phyloP scores from a whole-genome alignment of 2,113 vertebrate genomes.

The Chauna torquata region DNA sequence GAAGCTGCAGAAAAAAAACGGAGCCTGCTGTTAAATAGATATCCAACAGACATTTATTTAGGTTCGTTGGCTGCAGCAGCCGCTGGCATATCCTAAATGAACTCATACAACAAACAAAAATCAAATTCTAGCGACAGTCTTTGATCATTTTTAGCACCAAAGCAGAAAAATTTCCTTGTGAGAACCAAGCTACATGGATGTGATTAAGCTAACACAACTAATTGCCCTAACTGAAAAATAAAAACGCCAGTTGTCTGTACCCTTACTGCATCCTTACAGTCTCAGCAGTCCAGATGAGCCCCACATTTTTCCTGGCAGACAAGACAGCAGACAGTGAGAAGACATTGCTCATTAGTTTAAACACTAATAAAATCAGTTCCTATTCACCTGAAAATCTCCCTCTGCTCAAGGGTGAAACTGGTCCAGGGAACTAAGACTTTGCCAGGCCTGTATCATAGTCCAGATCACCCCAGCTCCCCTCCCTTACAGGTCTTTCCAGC shows the following conservation, averaged over 20 bases:
- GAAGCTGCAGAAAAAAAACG: not conserved
- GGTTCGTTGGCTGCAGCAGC: slow-evolving; percentile 11
- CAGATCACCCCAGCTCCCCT: not conserved
- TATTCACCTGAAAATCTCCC: not conserved
- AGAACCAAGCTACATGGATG: not conserved
- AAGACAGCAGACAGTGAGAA: not conserved
- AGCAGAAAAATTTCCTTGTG: slow-evolving; percentile 10
- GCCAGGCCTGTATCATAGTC: not conserved
- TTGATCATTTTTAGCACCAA: slow-evolving; percentile 29
- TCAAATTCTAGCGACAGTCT: not conserved
- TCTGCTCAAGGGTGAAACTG: not conserved
- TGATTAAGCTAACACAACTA: slow-evolving; percentile 19
- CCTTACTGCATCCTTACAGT: not conserved
- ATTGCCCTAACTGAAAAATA: slow-evolving; percentile 14
- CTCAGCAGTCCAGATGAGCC: not conserved
- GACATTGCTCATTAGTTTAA: not conserved
- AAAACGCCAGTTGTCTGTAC: not conserved
- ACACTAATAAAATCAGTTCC: not conserved
- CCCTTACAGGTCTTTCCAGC: not conserved
- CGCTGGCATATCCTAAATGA: slow-evolving; percentile 17
- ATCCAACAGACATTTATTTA: slow-evolving; percentile 51
- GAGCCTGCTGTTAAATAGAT: slow-evolving; percentile 47
- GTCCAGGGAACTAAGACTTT: not conserved
- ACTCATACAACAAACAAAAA: slow-evolving; percentile 20
- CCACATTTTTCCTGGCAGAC: not conserved